Conservation (phyloP, 1,140 invertebrate genomes). For the Augochlora pura region DNA sequence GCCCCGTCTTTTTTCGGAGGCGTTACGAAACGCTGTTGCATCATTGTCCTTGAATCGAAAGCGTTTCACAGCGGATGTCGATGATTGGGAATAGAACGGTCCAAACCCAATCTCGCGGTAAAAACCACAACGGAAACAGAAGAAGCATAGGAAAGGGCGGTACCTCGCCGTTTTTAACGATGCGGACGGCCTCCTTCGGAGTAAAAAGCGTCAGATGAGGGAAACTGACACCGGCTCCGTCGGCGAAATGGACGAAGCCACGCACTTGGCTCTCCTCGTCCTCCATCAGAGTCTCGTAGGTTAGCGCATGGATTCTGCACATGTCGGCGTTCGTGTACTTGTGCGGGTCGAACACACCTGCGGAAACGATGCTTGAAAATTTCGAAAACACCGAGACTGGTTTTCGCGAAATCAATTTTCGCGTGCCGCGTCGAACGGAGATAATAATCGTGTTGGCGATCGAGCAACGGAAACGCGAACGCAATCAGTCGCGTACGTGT, state of each 20-base stretch:
- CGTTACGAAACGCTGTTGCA: slow-evolving; percentile 36
- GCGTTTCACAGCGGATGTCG: background rate
- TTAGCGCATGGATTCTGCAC: slow-evolving; percentile 88
- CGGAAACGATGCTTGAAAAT: background rate
- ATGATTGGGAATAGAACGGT: background rate
- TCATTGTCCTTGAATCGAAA: slow-evolving; percentile 21
- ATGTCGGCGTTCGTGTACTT: slow-evolving; percentile 89
- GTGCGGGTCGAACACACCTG: slow-evolving; percentile 90
- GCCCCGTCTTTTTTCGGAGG: background rate
- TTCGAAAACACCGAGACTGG: too few species aligned
- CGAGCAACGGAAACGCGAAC: background rate
- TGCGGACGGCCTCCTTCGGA: slow-evolving; percentile 87
- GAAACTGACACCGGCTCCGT: slow-evolving; percentile 87
- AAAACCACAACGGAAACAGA: background rate
- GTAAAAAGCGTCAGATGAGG: slow-evolving; percentile 88
- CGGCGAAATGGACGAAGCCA: slow-evolving; percentile 87
- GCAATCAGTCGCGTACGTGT: background rate
- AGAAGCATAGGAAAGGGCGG: background rate
- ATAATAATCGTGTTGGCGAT: background rate
- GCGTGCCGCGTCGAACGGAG: background rate
- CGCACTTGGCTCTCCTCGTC: slow-evolving; percentile 90
- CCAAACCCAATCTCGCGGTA: background rate
- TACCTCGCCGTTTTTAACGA: slow-evolving; percentile 90
- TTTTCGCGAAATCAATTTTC: too few species aligned
- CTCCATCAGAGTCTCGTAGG: slow-evolving; percentile 90